Evolutionary conservation across 2,888 invertebrate species (phyloP).

Genomic region (Bembecia ichneumoniformis): DNA sequence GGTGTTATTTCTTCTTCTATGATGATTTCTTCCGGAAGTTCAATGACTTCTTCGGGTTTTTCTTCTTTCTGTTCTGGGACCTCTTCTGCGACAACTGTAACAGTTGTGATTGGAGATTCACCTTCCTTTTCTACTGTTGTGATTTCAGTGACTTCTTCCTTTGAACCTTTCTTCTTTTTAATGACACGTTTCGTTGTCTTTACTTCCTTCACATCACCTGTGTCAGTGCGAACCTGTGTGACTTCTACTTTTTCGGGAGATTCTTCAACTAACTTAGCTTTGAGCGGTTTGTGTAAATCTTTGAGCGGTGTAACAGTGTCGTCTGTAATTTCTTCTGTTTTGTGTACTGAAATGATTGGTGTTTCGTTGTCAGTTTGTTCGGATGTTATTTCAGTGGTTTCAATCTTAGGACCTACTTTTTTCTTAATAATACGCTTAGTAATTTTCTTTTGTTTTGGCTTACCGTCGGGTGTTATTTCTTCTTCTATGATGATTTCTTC

Average conservation of each 20-base stretch:
- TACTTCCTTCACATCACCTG: constrained; percentile 17
- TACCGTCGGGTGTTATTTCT: constrained; percentile 23
- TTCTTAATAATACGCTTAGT: constrained; percentile 43
- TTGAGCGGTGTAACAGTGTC: constrained; percentile 22
- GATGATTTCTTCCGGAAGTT: constrained; percentile 36
- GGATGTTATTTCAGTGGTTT: constrained; percentile 21
- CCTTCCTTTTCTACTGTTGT: constrained; percentile 26
- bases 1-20: constrained; percentile 12
- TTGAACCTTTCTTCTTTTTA: constrained; percentile 22
- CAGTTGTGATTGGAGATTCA: constrained; percentile 14
- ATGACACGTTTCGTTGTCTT: constrained; percentile 38
- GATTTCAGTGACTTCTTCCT: constrained; percentile 25
- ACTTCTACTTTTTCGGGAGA: constrained; percentile 47
- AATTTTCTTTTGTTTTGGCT: constrained; percentile 28
- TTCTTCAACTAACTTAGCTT: constrained; percentile 8
- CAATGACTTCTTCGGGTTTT: constrained; percentile 15
- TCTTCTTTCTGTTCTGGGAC: constrained; percentile 20
- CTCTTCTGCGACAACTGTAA: constrained; percentile 10
- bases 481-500: constrained; percentile 31
- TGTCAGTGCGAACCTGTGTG: constrained; percentile 27
- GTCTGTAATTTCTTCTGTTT: constrained; percentile 19
- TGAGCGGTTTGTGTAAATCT: constrained; percentile 20
- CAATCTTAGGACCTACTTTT: constrained; percentile 26
- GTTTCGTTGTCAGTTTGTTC: constrained; percentile 32
- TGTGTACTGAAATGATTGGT: constrained; percentile 13